phyloP scores from a whole-genome alignment of 2,113 vertebrate species.

The Lipotes vexillifer region DNA sequence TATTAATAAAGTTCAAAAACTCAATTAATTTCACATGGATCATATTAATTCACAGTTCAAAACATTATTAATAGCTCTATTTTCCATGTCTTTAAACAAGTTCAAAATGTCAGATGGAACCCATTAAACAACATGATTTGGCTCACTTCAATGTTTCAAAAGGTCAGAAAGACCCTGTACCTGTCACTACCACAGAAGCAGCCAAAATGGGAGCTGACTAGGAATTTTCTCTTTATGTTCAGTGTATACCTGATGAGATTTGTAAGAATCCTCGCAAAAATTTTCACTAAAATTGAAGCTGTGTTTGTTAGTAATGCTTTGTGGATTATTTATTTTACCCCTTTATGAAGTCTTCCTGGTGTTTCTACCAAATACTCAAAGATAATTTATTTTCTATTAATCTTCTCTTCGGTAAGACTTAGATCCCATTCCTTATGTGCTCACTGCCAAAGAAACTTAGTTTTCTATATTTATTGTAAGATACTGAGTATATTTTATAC shows the following conservation, averaged over 20 bases:
- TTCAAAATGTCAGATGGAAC: not conserved
- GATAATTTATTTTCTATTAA: not conserved
- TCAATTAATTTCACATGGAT: not conserved
- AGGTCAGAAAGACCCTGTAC: not conserved
- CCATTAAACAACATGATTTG: not conserved
- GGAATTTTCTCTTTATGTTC: not conserved
- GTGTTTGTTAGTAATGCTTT: not conserved
- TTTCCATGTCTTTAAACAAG: not conserved
- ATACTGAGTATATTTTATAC: not conserved
- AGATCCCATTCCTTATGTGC: not conserved
- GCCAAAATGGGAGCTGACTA: not conserved
- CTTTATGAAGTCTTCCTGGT: not conserved
- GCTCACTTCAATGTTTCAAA: not conserved
- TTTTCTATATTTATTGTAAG: not conserved
- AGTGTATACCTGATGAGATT: not conserved
- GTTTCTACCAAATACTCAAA: not conserved
- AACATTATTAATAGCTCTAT: not conserved
- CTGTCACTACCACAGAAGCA: not conserved
- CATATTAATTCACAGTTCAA: conserved; percentile 23
- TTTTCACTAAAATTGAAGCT: not conserved
- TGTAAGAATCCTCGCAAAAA: not conserved
- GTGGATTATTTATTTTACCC: not conserved
- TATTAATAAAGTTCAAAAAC: not conserved
- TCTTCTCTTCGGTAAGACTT: not conserved
- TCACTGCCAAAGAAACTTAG: not conserved